phyloP scores from a whole-genome alignment of 1,140 invertebrate genomes.

The Lepidurus packardi region DNA sequence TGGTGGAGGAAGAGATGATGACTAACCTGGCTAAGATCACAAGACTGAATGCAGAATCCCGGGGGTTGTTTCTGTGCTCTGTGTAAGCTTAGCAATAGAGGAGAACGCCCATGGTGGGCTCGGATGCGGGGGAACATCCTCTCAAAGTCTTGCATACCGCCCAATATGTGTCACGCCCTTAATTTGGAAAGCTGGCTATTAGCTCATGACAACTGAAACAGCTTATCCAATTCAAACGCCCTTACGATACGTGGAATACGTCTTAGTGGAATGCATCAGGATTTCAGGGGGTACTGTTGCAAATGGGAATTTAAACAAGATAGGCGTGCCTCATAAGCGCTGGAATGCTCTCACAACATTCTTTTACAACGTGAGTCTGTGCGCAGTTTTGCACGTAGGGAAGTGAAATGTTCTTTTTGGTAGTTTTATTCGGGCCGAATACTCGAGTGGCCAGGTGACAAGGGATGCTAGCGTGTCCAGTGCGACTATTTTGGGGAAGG shows the following conservation, averaged over 20 bases:
- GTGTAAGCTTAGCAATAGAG: not conserved
- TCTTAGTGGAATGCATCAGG: not conserved
- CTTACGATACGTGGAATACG: not conserved
- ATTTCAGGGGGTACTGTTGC: not conserved
- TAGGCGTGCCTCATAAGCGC: not conserved
- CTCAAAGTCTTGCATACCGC: not conserved
- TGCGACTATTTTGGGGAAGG: constrained; percentile 16
- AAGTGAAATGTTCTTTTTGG: not conserved
- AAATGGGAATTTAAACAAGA: not conserved
- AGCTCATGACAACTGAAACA: not conserved
- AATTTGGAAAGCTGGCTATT: constrained; percentile 6
- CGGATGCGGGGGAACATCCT: constrained; percentile 6
- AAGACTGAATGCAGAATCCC: not conserved
- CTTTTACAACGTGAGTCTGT: not conserved
- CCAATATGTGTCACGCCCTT: constrained; percentile 1
- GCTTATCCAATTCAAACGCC: not conserved
- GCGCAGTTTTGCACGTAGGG: not conserved
- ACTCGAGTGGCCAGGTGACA: constrained; percentile 1
- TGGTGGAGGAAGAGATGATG: not conserved
- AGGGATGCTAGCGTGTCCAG: not conserved
- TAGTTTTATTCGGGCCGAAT: not conserved
- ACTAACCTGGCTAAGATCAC: not conserved
- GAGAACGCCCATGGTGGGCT: not conserved
- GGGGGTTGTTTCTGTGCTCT: not conserved
- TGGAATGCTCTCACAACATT: not conserved